Evolutionary conservation across 2,888 invertebrate species (phyloP).

Genomic region (Therioaphis trifolii): DNA sequence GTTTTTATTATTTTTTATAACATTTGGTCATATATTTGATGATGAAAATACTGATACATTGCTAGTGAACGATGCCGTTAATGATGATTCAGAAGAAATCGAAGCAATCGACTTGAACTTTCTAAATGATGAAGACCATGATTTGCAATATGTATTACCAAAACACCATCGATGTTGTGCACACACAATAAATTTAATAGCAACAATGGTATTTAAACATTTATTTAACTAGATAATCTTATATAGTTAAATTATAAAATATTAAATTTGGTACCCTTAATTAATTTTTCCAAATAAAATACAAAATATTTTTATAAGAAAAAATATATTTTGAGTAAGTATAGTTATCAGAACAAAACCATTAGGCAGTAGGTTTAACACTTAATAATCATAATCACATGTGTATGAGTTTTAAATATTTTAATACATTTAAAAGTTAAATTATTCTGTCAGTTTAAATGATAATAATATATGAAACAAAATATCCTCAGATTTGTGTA

Average conservation of each 20-base stretch:
- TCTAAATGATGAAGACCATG: background rate
- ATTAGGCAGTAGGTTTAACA: no score
- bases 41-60: background rate
- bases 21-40: no score
- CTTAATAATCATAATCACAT: background rate
- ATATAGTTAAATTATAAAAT: background rate
- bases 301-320: background rate
- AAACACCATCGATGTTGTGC: background rate
- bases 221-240: no score
- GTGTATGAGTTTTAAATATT: background rate
- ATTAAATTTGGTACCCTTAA: background rate
- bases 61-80: background rate
- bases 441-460: no score
- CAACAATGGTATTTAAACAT: background rate
- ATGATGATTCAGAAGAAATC: conserved; percentile 3
- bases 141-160: background rate
- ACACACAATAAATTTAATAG: background rate
- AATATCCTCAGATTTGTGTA: no score
- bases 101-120: background rate
- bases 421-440: background rate
- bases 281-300: background rate
- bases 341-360: no score
- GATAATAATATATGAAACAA: no score
- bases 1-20: no score
- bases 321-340: background rate